Evolutionary conservation across 2,888 invertebrate genomes (phyloP).

Genomic region (Byasa hedistus): DNA sequence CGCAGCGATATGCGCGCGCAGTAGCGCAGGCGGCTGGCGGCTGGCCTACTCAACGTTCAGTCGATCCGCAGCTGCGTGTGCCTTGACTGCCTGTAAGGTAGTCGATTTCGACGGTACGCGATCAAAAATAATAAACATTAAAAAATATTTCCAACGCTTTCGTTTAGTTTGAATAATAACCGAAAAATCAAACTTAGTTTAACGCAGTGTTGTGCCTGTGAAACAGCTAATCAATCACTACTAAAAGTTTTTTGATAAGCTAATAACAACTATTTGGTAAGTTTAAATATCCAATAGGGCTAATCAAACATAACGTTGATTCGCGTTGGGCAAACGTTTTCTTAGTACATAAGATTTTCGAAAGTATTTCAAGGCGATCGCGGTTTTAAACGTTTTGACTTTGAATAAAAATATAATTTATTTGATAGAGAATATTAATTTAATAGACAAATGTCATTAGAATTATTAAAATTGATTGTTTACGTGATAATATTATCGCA

Average conservation of each 20-base stretch:
- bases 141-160: conserved; percentile 34
- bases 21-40: conserved; percentile 36
- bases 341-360: conserved; percentile 70
- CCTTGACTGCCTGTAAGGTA: conserved; percentile 48
- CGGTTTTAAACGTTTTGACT: conserved; percentile 53
- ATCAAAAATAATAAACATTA: conserved; percentile 40
- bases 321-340: conserved; percentile 68
- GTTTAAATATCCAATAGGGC: conserved; percentile 40
- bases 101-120: conserved; percentile 38
- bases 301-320: conserved; percentile 56
- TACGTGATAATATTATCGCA: background rate
- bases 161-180: conserved; percentile 40
- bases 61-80: conserved; percentile 69
- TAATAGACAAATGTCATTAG: background rate
- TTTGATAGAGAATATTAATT: conserved; percentile 10
- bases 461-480: background rate
- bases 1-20: conserved; percentile 53
- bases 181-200: conserved; percentile 41
- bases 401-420: conserved; percentile 40
- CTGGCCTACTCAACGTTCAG: conserved; percentile 46
- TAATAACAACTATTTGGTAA: conserved; percentile 53
- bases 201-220: conserved; percentile 37
- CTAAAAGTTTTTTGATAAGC: conserved; percentile 27
- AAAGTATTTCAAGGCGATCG: conserved; percentile 79
- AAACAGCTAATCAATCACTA: conserved; percentile 41